Percentiles rank a stretch among this genome's conserved stretches.
Evolutionary conservation across 2,113 vertebrate genomes (phyloP).

Genomic region (Leucoraja erinaceus): DNA sequence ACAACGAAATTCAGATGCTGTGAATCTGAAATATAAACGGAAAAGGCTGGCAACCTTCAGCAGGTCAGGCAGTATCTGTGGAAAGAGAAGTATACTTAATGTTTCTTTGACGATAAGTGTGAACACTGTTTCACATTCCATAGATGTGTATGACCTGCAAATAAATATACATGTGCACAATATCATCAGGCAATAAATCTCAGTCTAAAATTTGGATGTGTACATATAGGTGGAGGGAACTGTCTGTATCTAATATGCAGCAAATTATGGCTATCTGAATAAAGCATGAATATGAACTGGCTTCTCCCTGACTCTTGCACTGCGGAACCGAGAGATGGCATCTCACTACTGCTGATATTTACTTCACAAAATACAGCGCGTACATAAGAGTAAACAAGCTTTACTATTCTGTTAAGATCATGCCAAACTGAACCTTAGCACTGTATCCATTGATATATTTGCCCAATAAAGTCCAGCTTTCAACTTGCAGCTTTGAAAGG

Average conservation of each 20-base stretch:
- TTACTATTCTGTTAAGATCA: no score
- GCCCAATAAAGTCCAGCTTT: neutral
- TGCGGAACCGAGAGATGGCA: neutral
- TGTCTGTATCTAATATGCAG: neutral
- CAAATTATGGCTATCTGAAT: neutral
- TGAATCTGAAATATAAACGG: no score
- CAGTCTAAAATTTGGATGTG: neutral
- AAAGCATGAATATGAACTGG: neutral
- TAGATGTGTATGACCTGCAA: no score
- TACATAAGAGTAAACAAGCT: neutral
- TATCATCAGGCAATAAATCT: neutral
- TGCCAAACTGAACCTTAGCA: no score
- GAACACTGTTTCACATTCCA: no score
- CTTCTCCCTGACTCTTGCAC: neutral
- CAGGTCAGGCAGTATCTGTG: no score
- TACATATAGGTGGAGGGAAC: neutral
- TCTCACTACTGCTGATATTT: neutral
- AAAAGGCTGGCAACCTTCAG: no score
- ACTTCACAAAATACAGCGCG: neutral
- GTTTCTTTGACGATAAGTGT: no score
- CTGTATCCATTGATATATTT: neutral
- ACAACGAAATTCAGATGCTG: no score
- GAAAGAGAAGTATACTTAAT: no score
- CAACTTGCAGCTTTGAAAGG: neutral
- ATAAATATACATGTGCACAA: neutral